Evolutionary conservation across 1,140 invertebrate species (phyloP).

Genomic region (Anastrepha obliqua): DNA sequence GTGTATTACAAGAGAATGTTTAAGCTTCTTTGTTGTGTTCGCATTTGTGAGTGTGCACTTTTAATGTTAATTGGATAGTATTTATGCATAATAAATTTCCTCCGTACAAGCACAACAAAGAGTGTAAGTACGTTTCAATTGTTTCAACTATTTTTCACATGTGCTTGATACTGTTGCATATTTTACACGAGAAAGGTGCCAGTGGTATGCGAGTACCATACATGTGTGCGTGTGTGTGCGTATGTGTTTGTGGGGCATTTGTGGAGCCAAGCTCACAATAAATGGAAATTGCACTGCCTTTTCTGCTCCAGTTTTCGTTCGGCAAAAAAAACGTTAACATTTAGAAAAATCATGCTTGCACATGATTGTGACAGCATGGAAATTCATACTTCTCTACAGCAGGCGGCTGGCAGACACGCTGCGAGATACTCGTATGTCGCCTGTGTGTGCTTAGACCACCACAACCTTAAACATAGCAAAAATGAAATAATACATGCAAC

Average conservation of each 20-base stretch:
- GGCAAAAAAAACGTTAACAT: neutral
- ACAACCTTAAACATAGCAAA: too few relatives aligned
- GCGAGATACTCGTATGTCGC: too few relatives aligned
- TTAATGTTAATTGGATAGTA: constrained; percentile 1
- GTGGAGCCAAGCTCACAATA: too few relatives aligned
- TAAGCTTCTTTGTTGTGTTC: neutral
- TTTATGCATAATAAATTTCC: constrained; percentile 18
- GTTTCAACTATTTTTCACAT: neutral
- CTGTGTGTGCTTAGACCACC: too few relatives aligned
- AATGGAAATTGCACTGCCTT: too few relatives aligned
- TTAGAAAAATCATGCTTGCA: too few relatives aligned
- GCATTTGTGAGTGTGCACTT: neutral
- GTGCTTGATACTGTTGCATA: neutral
- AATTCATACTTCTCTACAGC: too few relatives aligned
- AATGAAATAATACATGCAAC: too few relatives aligned
- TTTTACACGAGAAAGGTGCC: neutral
- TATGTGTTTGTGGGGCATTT: neutral
- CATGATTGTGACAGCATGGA: too few relatives aligned
- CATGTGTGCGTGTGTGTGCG: neutral
- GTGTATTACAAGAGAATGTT: neutral
- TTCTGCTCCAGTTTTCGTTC: constrained; percentile 32
- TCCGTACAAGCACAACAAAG: neutral
- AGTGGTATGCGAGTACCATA: neutral
- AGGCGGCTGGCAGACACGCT: too few relatives aligned
- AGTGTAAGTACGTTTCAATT: neutral